Evolutionary conservation across 2,797 vertebrate species (phyloP), one percentile per base, ranked within the genome.

Genomic region (Diplodus sargus): DNA sequence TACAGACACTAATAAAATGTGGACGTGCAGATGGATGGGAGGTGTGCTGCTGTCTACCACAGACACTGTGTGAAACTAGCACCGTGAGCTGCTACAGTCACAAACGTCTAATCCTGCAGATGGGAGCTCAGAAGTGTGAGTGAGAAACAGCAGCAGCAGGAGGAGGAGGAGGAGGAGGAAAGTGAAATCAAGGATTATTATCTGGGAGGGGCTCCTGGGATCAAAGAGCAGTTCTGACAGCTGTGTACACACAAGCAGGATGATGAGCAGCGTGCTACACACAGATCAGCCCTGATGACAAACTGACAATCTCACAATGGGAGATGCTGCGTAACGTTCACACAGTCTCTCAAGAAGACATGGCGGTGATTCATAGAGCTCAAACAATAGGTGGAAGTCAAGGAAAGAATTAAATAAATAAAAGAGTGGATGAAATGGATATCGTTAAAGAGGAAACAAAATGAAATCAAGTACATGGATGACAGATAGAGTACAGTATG

Each of bases 111-210:
- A 69, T 56, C 60, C 49, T 58, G 57, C 56, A 72, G 58, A 56
- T 0, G n/a, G 34, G 12, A 25, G 61, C 61, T 76, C 0, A 10
- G 48, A 71, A 6, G 62, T 74, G 53, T 59, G 64, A 45, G 60
- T 23, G 54, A 74, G 70, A 39, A 62, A 23, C 51, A 17, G 12
- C 17, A 14, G 28, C 13, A 74, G 16, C 30, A 63, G 48, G 65
- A 67, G 30, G 52, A 74, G 39, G 65, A 70, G 42, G 42, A 43
- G 12, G 42, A 43, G 42, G 65, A 49, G 11, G 47, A 76, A 47
- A 76, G 63, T 70, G 67, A 79, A 85, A 79, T 81, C 68, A 79
- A 74, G 70, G 14, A 0, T n/a, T 60, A 63, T 81, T 79, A 81
- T 83, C 65, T 74, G 17, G 7, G 65, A 30, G 18, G 4, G 67